phyloP scores from a whole-genome alignment of 2,797 vertebrate species.

The Hypotaenidia philippensis region DNA sequence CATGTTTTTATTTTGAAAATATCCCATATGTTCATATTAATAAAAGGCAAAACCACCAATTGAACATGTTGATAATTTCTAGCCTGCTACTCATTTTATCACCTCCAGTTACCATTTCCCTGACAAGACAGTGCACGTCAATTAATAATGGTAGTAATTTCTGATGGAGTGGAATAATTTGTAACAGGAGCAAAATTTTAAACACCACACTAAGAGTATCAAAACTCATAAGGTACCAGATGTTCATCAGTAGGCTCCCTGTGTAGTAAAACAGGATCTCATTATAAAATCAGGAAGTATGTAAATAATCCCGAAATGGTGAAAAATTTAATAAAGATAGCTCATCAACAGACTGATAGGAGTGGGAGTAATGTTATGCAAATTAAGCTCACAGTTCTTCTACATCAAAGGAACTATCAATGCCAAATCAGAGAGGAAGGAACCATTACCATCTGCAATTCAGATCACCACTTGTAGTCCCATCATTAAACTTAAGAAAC shows the following conservation, averaged over 20 bases:
- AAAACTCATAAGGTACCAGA: slow-evolving; percentile 37
- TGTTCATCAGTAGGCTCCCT: slow-evolving; percentile 20
- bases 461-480: slow-evolving; percentile 27
- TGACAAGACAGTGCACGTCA: neutral
- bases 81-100: neutral
- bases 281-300: slow-evolving; percentile 39
- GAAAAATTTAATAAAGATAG: slow-evolving; percentile 51
- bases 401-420: slow-evolving; percentile 58
- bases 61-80: neutral
- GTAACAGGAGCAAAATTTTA: slow-evolving; percentile 18
- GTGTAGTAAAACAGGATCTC: slow-evolving; percentile 3
- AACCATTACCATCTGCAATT: slow-evolving; percentile 56
- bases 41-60: neutral
- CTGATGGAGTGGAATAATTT: neutral
- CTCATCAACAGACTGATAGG: slow-evolving; percentile 32
- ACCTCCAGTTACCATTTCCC: neutral
- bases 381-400: slow-evolving; percentile 48
- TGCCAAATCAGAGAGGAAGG: slow-evolving; percentile 29
- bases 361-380: slow-evolving; percentile 56
- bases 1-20: slow-evolving; percentile 7
- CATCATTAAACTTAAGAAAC: slow-evolving; percentile 2
- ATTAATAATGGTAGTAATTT: slow-evolving; percentile 7
- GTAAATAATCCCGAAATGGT: slow-evolving; percentile 22
- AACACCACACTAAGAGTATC: neutral
- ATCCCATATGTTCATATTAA: neutral